Evolutionary conservation across 2,797 vertebrate species (phyloP), one percentile per base, ranked within the genome.

Genomic region (Anomalospiza imberbis): DNA sequence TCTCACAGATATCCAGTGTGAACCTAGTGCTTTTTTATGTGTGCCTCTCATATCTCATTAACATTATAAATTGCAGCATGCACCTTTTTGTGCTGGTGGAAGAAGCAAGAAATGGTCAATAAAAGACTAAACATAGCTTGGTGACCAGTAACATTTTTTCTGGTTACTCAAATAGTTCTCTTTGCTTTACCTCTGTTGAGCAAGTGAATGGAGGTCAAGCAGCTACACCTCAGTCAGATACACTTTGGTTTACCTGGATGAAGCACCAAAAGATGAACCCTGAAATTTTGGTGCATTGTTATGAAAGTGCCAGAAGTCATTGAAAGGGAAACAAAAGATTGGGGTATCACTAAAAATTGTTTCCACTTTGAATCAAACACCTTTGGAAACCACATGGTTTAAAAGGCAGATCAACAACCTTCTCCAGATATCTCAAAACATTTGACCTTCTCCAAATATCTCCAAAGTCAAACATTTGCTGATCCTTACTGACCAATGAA

Each of bases 11-110:
- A 95, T 76, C 54, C 76, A 87, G 73, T 81, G 86, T 93, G 94
- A 97, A 89, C 53, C 81, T 95, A 94, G 76, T 45, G 74, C 17
- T 94, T 90, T 96, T 93, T 87, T 88, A 96, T 91, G 85, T 93
- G 85, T 91, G 40, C 90, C 53, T 96, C 91, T 94, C 65, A 63
- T 79, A 80, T 85, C 71, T 89, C 50, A 84, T 96, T 97, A 96
- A 88, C 54, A 94, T 88, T 96, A 95, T 86, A 87, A 97, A 97
- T 95, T 94, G 34, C 24, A 36, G 3, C 45, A 58, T 61, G 25
- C 29, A 74, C 28, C 29, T 93, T 95, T 97, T 93, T 76, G 81
- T 61, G 36, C 50, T 71, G 54, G 40, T 88, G 57, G 65, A 95
- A 93, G 66, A 91, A 94, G 44, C 25, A 57, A 25, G 77, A 72